Evolutionary conservation across 2,797 vertebrate species (phyloP), one percentile per base, ranked within the genome.

Genomic region (Cynopterus sphinx): DNA sequence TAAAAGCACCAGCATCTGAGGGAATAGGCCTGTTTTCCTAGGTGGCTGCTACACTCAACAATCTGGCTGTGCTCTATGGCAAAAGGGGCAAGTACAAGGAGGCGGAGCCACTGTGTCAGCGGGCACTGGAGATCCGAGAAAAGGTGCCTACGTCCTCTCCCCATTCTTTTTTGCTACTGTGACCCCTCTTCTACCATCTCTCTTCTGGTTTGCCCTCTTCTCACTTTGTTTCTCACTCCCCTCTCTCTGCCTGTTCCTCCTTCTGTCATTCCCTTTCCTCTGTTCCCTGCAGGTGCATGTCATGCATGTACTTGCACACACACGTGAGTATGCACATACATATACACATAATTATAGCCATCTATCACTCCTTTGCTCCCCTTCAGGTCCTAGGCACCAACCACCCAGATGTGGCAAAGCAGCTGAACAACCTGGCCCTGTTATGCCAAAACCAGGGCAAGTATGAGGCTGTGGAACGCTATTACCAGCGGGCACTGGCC

Each of bases 381-480:
- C 43, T 67, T 41, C 98, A 99, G 99, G 99, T 99, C 57, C 98
- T 99, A 88, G 99, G 99, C 70, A 99, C 99, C 95, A 99, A 99
- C 96, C 99, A 99, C 96, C 99, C 99, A 46, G 99, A 99, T 94
- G 99, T 99, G 97, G 99, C 99, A 92, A 99, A 99, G 98, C 99
- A 99, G 97, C 99, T 99, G 98, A 99, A 99, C 98, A 99, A 99
- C 97, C 97, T 99, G 97, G 99, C 99, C n/a, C 98, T 99, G 95
- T 98, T 99, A 77, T 99, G 99, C 97, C 99, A 99, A 98, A 99
- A 99, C 98, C 99, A 99, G 99, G 99, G 99, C 98, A 99, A 99
- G 97, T 99, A 99, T 3, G 99, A 99, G 21, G 99, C 99, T 68
- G 99, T 99, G 97, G 99, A 99, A 92, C 99, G 99, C 96, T 99